A percentile compares a stretch with the other conserved stretches of the same genome.
Conservation (phyloP, 2,113 vertebrate genomes). For the Hylia prasina region DNA sequence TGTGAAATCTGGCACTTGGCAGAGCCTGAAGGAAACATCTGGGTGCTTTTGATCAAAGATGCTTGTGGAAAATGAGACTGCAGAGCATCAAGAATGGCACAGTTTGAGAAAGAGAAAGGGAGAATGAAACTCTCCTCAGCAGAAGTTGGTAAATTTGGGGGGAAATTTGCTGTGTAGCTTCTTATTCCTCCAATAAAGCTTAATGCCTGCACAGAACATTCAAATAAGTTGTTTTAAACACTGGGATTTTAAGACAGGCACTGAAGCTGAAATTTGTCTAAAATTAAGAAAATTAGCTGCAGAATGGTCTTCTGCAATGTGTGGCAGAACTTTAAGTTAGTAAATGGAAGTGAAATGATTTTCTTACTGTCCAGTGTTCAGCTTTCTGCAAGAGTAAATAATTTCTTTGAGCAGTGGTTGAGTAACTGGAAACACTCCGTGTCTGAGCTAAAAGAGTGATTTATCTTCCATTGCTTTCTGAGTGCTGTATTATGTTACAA, state of each 20-base stretch:
- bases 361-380: background rate
- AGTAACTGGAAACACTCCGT: background rate
- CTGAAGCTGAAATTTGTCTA: background rate
- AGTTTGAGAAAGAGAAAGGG: background rate
- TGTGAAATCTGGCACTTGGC: background rate
- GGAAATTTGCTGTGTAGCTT: background rate
- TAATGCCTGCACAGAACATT: background rate
- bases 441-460: background rate
- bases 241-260: background rate
- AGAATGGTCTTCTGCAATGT: background rate
- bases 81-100: background rate
- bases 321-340: background rate
- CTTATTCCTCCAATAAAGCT: background rate
- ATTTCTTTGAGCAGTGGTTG: background rate
- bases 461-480: background rate
- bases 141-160: background rate
- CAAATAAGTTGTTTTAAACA: background rate
- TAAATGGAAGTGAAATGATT: background rate
- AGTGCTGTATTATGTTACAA: background rate
- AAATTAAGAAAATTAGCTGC: background rate
- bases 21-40: background rate
- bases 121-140: background rate
- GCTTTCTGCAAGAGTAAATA: background rate
- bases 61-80: background rate
- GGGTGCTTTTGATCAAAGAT: constrained; percentile 32